Conservation (phyloP, 2,113 vertebrate genomes). For the Bambusicola thoracicus region DNA sequence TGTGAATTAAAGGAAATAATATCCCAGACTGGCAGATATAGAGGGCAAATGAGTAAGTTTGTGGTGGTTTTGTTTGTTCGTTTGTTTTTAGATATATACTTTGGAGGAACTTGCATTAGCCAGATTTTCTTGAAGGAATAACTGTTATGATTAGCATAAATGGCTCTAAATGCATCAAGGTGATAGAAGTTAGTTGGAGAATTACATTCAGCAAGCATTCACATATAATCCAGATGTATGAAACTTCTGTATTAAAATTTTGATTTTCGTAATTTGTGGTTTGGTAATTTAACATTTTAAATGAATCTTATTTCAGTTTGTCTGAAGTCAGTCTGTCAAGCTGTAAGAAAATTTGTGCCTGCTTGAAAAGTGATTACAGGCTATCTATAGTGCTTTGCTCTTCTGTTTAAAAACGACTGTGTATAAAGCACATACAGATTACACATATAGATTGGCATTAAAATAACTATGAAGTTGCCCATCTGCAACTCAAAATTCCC, state of each 20-base stretch:
- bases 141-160: not conserved
- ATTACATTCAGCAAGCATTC: not conserved
- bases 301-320: not conserved
- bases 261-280: not conserved
- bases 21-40: not conserved
- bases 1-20: conserved; percentile 29
- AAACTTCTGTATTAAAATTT: not conserved
- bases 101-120: not conserved
- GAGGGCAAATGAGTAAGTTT: not conserved
- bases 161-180: not conserved
- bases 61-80: not conserved
- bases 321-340: not conserved
- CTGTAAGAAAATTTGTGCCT: not conserved
- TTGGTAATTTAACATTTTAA: not conserved
- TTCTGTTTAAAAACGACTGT: not conserved
- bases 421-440: not conserved
- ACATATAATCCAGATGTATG: not conserved
- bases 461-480: not conserved
- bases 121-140: not conserved
- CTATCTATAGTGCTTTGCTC: not conserved
- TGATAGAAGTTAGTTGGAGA: not conserved
- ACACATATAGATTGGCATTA: not conserved
- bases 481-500: not conserved
- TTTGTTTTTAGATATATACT: not conserved
- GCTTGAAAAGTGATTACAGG: not conserved